A percentile compares a stretch with the other conserved stretches of the same genome.
Conservation (phyloP, 53 echinoderm and acorn worm species). For the Mesocentrotus franciscanus region DNA sequence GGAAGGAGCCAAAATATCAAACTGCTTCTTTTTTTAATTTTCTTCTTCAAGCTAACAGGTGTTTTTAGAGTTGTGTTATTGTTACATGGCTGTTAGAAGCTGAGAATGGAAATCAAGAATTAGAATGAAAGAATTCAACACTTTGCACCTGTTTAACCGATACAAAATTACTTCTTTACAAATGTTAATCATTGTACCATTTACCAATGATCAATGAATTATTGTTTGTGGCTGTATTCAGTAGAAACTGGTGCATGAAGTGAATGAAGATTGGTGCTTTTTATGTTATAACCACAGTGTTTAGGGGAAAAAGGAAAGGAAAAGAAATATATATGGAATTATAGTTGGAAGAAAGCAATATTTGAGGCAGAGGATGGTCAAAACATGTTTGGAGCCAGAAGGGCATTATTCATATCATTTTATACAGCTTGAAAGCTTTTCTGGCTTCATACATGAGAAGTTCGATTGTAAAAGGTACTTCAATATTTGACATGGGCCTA, state of each 20-base stretch:
- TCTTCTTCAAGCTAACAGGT: constrained; percentile 3
- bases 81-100: constrained; percentile 2
- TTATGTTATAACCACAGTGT: neutral
- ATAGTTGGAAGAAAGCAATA: no score
- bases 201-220: constrained; percentile 26
- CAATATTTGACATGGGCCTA: no score
- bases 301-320: neutral
- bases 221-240: neutral
- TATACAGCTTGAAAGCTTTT: no score
- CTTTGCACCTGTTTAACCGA: neutral
- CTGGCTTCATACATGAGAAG: no score
- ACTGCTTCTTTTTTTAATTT: neutral
- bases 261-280: no score
- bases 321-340: neutral
- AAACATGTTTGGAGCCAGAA: no score
- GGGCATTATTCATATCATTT: no score
- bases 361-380: no score
- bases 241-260: neutral
- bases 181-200: constrained; percentile 27
- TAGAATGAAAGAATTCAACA: neutral
- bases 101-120: neutral
- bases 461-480: no score
- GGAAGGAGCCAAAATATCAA: neutral
- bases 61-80: neutral
- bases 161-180: neutral